These are phyloP conservation scores for Hesperia comma DNA, from an alignment of 2,888 invertebrate species.

Conservation along the genomic window DNA sequence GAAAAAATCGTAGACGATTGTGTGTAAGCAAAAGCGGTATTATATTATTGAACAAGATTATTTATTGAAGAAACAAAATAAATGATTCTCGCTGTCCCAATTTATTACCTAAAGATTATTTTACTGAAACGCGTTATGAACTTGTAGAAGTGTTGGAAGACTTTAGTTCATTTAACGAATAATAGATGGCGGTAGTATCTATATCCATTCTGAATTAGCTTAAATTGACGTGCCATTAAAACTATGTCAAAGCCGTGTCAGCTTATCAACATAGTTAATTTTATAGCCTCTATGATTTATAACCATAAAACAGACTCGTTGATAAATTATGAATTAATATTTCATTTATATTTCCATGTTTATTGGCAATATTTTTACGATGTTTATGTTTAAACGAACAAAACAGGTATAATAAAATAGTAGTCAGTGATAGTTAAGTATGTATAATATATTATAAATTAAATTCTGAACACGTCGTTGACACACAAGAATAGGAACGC, in stretches of 20 bases:
- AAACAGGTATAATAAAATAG: conserved; percentile 1
- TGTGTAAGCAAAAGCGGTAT: background rate
- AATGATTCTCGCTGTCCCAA: too few relatives aligned
- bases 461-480: too few relatives aligned
- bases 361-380: conserved; percentile 7
- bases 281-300: conserved; percentile 63
- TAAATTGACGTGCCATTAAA: conserved; percentile 42
- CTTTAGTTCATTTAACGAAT: conserved; percentile 41
- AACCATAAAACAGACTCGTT: conserved; percentile 56
- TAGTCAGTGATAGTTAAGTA: too few relatives aligned
- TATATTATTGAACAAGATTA: too few relatives aligned
- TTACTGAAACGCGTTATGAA: too few relatives aligned
- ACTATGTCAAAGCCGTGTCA: conserved; percentile 69
- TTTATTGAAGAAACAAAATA: too few relatives aligned
- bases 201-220: background rate
- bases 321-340: conserved; percentile 38
- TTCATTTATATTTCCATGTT: conserved; percentile 17
- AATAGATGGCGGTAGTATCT: conserved; percentile 65
- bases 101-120: too few relatives aligned
- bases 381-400: background rate
- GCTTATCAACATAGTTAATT: conserved; percentile 60
- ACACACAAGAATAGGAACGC: too few relatives aligned
- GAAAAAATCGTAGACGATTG: background rate
- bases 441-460: too few relatives aligned
- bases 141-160: background rate